Evolutionary conservation across 2,113 vertebrate genomes (phyloP).

Genomic region (Prochilodus magdalenae): DNA sequence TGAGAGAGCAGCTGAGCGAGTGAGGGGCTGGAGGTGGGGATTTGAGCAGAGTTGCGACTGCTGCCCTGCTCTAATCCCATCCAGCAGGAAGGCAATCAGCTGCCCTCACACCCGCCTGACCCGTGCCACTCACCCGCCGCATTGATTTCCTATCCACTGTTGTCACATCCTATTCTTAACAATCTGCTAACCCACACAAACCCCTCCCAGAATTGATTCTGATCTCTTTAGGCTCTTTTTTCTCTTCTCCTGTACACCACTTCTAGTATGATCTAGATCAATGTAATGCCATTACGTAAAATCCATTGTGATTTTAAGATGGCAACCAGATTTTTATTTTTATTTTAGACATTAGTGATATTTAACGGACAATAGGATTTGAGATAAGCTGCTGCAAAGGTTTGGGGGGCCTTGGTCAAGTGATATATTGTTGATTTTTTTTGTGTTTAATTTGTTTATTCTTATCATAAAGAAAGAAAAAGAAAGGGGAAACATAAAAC

Average conservation of each 20-base stretch:
- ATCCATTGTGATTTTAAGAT: too few relatives aligned
- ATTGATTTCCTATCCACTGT: constrained; percentile 40
- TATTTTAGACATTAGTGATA: too few relatives aligned
- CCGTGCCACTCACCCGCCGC: background rate
- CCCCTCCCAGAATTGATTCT: background rate
- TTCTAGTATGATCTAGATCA: too few relatives aligned
- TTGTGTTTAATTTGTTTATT: too few relatives aligned
- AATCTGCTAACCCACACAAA: constrained; percentile 6
- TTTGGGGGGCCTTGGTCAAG: too few relatives aligned
- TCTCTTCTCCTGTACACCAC: background rate
- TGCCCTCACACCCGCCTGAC: background rate
- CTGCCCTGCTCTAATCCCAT: constrained; percentile 6
- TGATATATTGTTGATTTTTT: too few relatives aligned
- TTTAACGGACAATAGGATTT: too few relatives aligned
- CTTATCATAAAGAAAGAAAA: too few relatives aligned
- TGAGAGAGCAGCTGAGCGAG: background rate
- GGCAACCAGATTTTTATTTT: too few relatives aligned
- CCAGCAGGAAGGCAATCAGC: background rate
- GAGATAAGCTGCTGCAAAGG: too few relatives aligned
- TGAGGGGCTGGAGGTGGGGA: background rate
- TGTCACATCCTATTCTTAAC: constrained; percentile 58
- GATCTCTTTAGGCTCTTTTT: background rate
- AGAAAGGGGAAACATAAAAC: too few relatives aligned
- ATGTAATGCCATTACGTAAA: too few relatives aligned
- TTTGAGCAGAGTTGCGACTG: background rate